These are phyloP conservation scores for Epizoanthus fatuus DNA, from an alignment of 92 coral and sea anemone species.

Conservation along the genomic window DNA sequence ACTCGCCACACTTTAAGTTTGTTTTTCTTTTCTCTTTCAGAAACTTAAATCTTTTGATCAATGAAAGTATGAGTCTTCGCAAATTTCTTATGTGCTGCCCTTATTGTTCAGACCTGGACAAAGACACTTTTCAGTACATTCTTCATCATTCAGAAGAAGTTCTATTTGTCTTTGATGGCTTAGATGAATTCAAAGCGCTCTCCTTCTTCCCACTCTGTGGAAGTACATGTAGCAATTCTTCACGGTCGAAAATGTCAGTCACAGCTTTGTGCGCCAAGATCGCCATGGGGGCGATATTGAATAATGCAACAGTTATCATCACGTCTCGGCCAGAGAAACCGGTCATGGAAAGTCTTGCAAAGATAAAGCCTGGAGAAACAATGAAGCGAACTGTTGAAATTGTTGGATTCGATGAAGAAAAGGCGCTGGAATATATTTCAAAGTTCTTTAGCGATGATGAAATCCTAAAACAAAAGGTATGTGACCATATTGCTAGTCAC, in stretches of 20 bases:
- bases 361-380: neutral
- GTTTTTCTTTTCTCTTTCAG: conserved; percentile 54
- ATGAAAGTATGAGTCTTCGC: conserved; percentile 38
- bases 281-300: conserved; percentile 31
- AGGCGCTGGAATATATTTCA: conserved; percentile 51
- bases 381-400: conserved; percentile 66
- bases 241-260: conserved; percentile 3
- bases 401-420: conserved; percentile 66
- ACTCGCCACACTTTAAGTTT: conserved; percentile 11
- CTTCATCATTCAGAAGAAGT: conserved; percentile 48
- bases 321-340: conserved; percentile 56
- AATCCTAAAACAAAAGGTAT: neutral
- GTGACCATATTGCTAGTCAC: conserved; percentile 47
- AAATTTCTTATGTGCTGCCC: conserved; percentile 26
- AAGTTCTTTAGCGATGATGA: conserved; percentile 32
- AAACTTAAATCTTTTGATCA: conserved; percentile 47
- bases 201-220: neutral
- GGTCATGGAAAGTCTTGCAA: conserved; percentile 34
- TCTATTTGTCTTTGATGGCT: conserved; percentile 74
- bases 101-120: conserved; percentile 12
- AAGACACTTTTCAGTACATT: conserved; percentile 39
- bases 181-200: conserved; percentile 61
- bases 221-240: neutral
- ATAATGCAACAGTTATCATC: conserved; percentile 69
- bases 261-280: conserved; percentile 61